phyloP scores from a whole-genome alignment of 2,888 invertebrate species.

The Lutraria lutraria region DNA sequence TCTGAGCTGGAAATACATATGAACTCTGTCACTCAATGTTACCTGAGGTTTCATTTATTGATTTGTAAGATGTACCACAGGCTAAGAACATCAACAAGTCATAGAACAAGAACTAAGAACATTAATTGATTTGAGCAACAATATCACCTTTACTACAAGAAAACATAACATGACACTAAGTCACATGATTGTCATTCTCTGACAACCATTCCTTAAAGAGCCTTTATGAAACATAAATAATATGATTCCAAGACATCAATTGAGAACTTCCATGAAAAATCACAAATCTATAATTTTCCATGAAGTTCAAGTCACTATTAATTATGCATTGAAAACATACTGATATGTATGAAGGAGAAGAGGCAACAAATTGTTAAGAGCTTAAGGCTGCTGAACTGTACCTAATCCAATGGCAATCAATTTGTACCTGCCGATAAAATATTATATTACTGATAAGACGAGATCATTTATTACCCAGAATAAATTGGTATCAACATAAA shows the following conservation, averaged over 20 bases:
- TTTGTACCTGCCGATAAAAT: conserved; percentile 3
- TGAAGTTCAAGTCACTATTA: background rate
- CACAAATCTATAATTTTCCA: background rate
- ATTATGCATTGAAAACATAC: background rate
- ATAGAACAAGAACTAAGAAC: background rate
- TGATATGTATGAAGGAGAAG: background rate
- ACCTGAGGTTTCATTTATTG: background rate
- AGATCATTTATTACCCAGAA: conserved; percentile 18
- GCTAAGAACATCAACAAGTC: conserved; percentile 5
- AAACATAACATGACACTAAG: background rate
- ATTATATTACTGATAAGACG: conserved; percentile 15
- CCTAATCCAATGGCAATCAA: background rate
- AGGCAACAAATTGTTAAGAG: background rate
- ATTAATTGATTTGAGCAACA: background rate
- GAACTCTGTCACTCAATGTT: background rate
- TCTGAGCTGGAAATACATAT: background rate
- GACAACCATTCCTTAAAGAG: background rate
- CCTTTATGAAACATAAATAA: background rate
- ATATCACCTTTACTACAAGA: background rate
- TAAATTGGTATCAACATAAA: conserved; percentile 7
- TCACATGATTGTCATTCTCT: background rate
- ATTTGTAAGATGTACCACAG: background rate
- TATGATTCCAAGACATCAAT: background rate
- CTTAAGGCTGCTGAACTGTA: background rate
- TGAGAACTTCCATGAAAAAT: too few species aligned